phyloP scores from a whole-genome alignment of 2,888 invertebrate species.

The Drosophila pseudotakahashii region DNA sequence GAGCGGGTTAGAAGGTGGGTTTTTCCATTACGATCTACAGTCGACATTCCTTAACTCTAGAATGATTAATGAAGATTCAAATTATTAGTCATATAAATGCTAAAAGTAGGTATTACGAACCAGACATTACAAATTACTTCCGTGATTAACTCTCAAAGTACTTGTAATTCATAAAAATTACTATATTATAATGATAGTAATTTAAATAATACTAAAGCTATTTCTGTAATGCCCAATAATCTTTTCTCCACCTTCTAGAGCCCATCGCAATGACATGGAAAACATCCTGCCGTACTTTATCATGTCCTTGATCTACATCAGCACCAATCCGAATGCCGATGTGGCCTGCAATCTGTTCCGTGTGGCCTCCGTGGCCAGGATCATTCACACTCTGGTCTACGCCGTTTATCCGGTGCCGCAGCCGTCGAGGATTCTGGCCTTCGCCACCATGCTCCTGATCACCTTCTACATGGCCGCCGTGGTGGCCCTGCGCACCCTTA shows the following conservation, averaged over 20 bases:
- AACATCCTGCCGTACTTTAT: conserved; percentile 88
- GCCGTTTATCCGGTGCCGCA: conserved; percentile 87
- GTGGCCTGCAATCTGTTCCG: conserved; percentile 86
- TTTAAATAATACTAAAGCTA: no score
- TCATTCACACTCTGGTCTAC: conserved; percentile 88
- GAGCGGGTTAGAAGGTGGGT: conserved; percentile 85
- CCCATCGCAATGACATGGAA: conserved; percentile 89
- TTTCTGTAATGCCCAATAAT: no score
- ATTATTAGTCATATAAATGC: no score
- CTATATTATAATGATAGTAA: no score
- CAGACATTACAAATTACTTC: no score
- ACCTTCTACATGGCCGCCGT: conserved; percentile 85
- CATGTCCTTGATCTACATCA: conserved; percentile 86
- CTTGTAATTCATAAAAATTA: no score
- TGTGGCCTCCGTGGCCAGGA: conserved; percentile 85
- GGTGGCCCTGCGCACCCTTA: conserved; percentile 80
- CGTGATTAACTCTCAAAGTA: no score
- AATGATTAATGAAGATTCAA: background rate
- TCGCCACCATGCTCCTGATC: conserved; percentile 83
- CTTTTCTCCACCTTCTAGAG: conserved; percentile 83
- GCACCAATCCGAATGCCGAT: conserved; percentile 85
- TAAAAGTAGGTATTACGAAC: no score
- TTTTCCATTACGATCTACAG: no score
- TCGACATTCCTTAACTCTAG: background rate
- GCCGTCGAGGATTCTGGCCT: conserved; percentile 85